Conservation (phyloP, 1,140 invertebrate genomes). For the Drosophila persimilis region DNA sequence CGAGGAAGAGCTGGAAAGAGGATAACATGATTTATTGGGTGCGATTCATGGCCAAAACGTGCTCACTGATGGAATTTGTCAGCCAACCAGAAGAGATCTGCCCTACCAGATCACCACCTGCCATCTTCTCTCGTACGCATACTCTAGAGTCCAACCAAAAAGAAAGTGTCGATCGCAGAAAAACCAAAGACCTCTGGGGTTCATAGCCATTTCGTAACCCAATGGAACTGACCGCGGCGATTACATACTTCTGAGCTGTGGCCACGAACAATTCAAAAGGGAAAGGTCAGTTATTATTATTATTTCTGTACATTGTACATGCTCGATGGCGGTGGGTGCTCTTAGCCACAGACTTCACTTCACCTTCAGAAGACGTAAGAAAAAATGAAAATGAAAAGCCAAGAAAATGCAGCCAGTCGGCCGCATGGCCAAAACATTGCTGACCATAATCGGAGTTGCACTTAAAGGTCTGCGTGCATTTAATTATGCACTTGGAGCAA, state of each 20-base stretch:
- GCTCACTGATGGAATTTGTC: not conserved
- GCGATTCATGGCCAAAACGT: slow-evolving; percentile 21
- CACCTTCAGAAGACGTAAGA: slow-evolving; percentile 55
- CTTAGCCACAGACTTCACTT: slow-evolving; percentile 50
- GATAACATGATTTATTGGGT: not conserved
- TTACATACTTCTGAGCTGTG: no score
- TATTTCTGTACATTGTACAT: not conserved
- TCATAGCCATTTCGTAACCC: slow-evolving; percentile 14
- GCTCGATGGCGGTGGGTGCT: slow-evolving; percentile 12
- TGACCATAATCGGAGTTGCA: slow-evolving; percentile 74
- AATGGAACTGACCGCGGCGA: not conserved
- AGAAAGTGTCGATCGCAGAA: no score
- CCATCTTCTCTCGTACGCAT: no score
- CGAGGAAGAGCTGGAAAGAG: slow-evolving; percentile 9
- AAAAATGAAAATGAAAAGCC: slow-evolving; percentile 43
- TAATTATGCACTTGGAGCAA: slow-evolving; percentile 81
- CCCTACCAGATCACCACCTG: no score
- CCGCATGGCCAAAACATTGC: slow-evolving; percentile 61
- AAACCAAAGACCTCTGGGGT: no score
- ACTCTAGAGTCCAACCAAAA: no score
- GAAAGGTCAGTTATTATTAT: slow-evolving; percentile 34
- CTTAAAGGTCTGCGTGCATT: slow-evolving; percentile 76
- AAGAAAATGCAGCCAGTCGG: slow-evolving; percentile 50
- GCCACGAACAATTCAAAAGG: not conserved
- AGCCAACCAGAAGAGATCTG: no score